Evolutionary conservation across 1,140 invertebrate genomes (phyloP).

Genomic region (Drosophila paulistorum): DNA sequence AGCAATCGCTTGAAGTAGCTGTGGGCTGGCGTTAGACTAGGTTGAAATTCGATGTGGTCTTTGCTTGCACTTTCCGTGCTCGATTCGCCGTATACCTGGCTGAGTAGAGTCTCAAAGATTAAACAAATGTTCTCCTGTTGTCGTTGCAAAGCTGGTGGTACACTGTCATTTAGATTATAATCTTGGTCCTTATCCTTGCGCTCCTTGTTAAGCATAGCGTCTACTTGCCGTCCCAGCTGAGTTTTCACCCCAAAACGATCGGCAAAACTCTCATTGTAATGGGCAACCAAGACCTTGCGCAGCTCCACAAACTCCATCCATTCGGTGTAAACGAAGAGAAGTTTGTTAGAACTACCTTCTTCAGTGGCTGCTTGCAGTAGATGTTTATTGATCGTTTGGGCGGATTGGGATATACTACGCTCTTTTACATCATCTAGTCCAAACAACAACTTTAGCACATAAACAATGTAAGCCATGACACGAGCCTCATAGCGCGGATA

Average conservation of each 20-base stretch:
- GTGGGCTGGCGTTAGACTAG: constrained; percentile 65
- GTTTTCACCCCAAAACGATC: constrained; percentile 48
- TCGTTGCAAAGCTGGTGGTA: constrained; percentile 44
- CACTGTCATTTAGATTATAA: constrained; percentile 13
- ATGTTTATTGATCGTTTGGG: constrained; percentile 82
- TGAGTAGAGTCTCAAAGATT: constrained; percentile 55
- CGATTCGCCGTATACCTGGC: constrained; percentile 51
- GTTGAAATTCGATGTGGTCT: constrained; percentile 64
- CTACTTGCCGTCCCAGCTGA: constrained; percentile 33
- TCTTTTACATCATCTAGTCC: constrained; percentile 87
- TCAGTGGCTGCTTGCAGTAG: not conserved
- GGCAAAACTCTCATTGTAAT: constrained; percentile 85
- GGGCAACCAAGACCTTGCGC: constrained; percentile 84
- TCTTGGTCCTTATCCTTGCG: constrained; percentile 54
- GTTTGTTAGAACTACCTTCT: constrained; percentile 24
- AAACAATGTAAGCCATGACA: constrained; percentile 86
- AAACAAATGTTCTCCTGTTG: constrained; percentile 52
- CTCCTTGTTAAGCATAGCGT: constrained; percentile 58
- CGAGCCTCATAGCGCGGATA: constrained; percentile 86
- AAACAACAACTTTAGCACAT: constrained; percentile 86
- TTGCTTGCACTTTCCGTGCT: constrained; percentile 17
- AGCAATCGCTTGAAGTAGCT: constrained; percentile 71
- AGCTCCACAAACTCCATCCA: constrained; percentile 87
- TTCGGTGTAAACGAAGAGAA: constrained; percentile 86
- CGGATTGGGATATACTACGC: constrained; percentile 84